These are phyloP conservation scores for Apamea sordens DNA, from an alignment of 2,888 invertebrate species.

Conservation along the genomic window DNA sequence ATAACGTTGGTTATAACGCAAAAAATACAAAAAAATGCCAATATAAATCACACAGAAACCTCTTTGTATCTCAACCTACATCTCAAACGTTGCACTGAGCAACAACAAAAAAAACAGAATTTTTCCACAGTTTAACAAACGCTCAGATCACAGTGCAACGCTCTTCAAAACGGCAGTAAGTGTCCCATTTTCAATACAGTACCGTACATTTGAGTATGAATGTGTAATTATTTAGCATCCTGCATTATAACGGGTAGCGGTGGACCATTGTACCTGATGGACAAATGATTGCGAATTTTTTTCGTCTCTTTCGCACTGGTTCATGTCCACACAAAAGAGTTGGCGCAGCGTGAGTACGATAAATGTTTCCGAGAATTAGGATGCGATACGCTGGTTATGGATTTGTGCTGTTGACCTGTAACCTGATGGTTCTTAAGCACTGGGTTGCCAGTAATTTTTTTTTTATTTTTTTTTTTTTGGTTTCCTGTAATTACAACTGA, in stretches of 20 bases:
- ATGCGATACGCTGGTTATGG: conserved; percentile 49
- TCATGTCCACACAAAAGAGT: conserved; percentile 68
- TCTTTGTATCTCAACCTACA: conserved; percentile 45
- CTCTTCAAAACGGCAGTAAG: conserved; percentile 58
- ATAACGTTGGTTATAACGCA: not conserved
- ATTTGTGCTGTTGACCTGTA: conserved; percentile 46
- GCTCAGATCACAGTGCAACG: conserved; percentile 64
- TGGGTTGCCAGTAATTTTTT: not conserved
- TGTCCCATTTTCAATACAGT: conserved; percentile 70
- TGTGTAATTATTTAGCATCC: conserved; percentile 86
- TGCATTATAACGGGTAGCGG: conserved; percentile 84
- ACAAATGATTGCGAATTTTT: conserved; percentile 85
- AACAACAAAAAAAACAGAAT: conserved; percentile 29
- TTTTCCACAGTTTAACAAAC: conserved; percentile 57
- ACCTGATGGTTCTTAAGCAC: conserved; percentile 6
- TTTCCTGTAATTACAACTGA: not conserved
- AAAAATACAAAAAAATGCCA: conserved; percentile 13
- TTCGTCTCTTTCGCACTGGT: conserved; percentile 61
- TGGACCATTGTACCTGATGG: conserved; percentile 85
- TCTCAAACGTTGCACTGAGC: conserved; percentile 47
- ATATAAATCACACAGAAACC: conserved; percentile 44
- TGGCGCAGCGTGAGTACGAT: conserved; percentile 56
- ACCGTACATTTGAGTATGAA: conserved; percentile 79
- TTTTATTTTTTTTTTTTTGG: too few relatives aligned
- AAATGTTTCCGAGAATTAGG: conserved; percentile 70